Evolutionary conservation across 2,888 invertebrate genomes (phyloP), one percentile per base, ranked within the genome.

Genomic region (Drosophila hawaiiensis): DNA sequence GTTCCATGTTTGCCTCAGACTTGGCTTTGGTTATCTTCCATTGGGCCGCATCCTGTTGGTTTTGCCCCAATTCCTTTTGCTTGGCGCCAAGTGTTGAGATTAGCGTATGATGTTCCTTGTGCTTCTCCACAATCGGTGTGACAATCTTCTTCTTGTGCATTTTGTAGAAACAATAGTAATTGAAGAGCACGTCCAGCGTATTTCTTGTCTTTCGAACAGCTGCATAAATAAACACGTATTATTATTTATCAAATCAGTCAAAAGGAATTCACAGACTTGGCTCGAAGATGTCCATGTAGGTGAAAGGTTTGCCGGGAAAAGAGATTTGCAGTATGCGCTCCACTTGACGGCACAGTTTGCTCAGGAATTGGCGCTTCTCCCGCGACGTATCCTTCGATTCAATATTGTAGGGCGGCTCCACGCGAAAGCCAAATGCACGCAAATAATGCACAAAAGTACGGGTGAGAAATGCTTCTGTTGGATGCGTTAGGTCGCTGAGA

Each of bases 251-350:
- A 31, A 25, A 31, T 31, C 31, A 10, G 12, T 31, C 31, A 31
- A 29, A n/a, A 52, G 2, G 0, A 6, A n/a, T 28, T 19, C 16
- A 43, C 49, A n/a, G 78, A 92, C 92, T 85, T 64, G 92, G 92
- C 37, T 86, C 83, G 31, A 89, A 78, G 3, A 92, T 73, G 41
- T 92, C 92, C 37, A 86, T 83, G 52, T 91, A 92, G 2, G 79
- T 80, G 50, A 91, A 93, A 0, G 82, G 80, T 67, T 89, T 91
- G 5, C 79, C 76, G 19, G 92, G 92, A 70, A 91, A 92, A 0
- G 91, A 91, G 22, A 92, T 89, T 64, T 91, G 92, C 31, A 92
- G 49, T n/a, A 92, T 92, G 41, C 86, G 82, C 60, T 92, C 91
- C 7, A 92, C 90, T 73, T 91, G 91, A 0, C 90, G 82, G 35